Evolutionary conservation across 1,140 invertebrate genomes (phyloP).

Genomic region (Aphidius gifuensis): DNA sequence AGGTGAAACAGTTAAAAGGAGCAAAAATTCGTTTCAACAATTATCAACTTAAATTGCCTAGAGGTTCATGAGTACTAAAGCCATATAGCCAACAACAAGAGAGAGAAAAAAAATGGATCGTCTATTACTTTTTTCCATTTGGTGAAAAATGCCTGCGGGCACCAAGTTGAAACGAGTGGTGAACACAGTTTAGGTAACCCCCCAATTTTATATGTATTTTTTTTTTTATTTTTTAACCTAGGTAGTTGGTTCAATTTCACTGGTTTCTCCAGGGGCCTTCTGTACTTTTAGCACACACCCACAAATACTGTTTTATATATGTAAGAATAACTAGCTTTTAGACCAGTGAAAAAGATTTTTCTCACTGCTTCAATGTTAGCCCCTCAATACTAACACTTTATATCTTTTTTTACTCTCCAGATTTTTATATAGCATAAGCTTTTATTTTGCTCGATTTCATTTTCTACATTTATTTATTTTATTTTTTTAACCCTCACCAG

Average conservation of each 20-base stretch:
- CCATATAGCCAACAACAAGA: slow-evolving; percentile 9
- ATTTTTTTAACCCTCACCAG: slow-evolving; percentile 4
- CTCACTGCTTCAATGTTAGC: background rate
- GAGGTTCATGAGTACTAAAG: background rate
- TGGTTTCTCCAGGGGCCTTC: slow-evolving; percentile 8
- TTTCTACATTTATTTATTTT: slow-evolving; percentile 3
- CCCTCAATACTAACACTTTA: too few relatives aligned
- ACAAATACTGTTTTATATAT: slow-evolving; percentile 4
- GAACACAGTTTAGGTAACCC: too few relatives aligned
- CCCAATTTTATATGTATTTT: too few relatives aligned
- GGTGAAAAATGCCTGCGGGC: slow-evolving; percentile 21
- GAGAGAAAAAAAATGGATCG: slow-evolving; percentile 18
- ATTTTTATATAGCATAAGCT: background rate
- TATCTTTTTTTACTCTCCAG: slow-evolving; percentile 7
- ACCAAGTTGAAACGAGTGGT: background rate
- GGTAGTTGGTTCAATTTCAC: background rate
- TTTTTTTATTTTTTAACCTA: too few relatives aligned
- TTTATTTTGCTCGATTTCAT: slow-evolving; percentile 8
- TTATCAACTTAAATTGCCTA: slow-evolving; percentile 23
- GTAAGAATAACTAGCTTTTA: background rate
- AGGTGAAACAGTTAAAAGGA: too few relatives aligned
- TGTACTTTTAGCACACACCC: background rate
- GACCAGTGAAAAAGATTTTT: slow-evolving; percentile 11
- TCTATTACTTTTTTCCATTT: slow-evolving; percentile 33
- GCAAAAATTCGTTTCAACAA: slow-evolving; percentile 4